Percentiles rank a stretch among this genome's conserved stretches.
Conservation (phyloP, 2,797 vertebrate species). For the Parotocinclus haroldoi region DNA sequence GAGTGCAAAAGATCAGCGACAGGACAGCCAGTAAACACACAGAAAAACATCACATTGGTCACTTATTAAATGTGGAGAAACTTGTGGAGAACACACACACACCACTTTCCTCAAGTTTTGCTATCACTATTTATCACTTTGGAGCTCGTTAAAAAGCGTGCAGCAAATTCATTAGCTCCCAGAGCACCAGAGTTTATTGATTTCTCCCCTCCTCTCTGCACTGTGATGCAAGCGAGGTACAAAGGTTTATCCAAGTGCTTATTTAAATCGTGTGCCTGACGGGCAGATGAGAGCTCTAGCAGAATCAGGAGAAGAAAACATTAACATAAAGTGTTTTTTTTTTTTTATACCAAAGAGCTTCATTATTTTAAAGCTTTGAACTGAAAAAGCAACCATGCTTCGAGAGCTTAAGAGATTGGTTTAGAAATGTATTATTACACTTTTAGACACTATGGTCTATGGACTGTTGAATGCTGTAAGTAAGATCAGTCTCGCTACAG, state of each 20-base stretch:
- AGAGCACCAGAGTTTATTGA: slow-evolving; percentile 61
- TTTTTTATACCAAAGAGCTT: slow-evolving; percentile 55
- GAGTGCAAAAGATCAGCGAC: no score
- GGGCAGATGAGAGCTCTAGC: slow-evolving; percentile 57
- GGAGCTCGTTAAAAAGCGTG: slow-evolving; percentile 71
- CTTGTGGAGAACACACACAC: slow-evolving; percentile 58
- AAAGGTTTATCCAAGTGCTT: slow-evolving; percentile 78
- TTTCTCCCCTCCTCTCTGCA: slow-evolving; percentile 62
- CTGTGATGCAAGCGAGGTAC: slow-evolving; percentile 68
- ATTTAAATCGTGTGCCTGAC: slow-evolving; percentile 64
- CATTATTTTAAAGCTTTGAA: slow-evolving; percentile 73
- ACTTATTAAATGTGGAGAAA: slow-evolving; percentile 50
- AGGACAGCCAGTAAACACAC: no score
- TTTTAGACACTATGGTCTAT: no score
- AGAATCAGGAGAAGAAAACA: slow-evolving; percentile 75
- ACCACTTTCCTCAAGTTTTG: slow-evolving; percentile 65
- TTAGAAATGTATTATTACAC: neutral
- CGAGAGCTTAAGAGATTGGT: slow-evolving; percentile 8
- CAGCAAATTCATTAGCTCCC: slow-evolving; percentile 74
- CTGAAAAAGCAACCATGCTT: slow-evolving; percentile 43
- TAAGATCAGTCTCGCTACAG: no score
- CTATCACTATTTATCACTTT: slow-evolving; percentile 64
- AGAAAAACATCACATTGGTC: no score
- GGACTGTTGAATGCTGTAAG: no score
- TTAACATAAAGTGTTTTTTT: slow-evolving; percentile 74